Evolutionary conservation across 2,888 invertebrate genomes (phyloP).

Genomic region (Folsomia candida): DNA sequence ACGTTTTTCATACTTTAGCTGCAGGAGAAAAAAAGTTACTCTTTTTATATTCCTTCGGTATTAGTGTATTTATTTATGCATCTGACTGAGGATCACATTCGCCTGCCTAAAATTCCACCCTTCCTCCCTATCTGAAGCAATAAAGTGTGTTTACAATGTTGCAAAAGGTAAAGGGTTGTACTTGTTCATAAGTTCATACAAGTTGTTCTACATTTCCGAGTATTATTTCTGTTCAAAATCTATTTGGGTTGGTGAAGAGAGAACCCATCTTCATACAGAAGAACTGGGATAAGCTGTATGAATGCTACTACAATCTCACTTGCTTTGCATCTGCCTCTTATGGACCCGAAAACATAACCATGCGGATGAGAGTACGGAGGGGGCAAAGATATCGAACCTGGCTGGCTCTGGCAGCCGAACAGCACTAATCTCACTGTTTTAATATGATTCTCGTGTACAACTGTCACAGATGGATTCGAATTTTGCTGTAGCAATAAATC

Average conservation of each 20-base stretch:
- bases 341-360: no score
- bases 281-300: background rate
- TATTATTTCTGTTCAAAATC: background rate
- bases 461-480: background rate
- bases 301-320: no score
- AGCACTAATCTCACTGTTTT: no score
- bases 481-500: background rate
- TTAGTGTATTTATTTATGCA: no score
- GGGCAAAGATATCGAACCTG: no score
- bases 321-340: background rate
- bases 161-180: background rate
- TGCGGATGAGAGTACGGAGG: no score
- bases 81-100: no score
- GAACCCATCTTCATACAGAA: background rate
- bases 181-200: background rate
- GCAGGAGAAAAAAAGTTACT: no score
- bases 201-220: background rate
- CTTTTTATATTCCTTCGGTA: no score
- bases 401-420: background rate
- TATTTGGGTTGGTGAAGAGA: background rate
- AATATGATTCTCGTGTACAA: slow-evolving; percentile 1
- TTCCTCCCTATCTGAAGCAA: no score
- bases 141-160: background rate
- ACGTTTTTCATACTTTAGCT: no score
- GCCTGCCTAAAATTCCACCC: no score